Base-by-base conservation (phyloP, 2,113 vertebrate species). In the Coptodon rendalli region DNA sequence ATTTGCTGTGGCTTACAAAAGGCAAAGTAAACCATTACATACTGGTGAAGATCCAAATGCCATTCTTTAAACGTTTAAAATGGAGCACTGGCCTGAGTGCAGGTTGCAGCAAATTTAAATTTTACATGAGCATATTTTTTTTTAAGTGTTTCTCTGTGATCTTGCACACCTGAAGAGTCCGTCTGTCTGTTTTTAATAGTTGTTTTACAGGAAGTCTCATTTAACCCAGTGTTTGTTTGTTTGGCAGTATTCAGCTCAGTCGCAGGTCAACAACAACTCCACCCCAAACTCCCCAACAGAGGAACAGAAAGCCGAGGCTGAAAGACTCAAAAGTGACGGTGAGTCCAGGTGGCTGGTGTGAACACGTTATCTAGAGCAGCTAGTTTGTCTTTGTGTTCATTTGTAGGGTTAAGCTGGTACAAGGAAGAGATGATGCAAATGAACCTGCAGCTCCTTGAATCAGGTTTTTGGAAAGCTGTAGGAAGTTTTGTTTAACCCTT, bases 311-410 rank as follows among this genome's bases (percentile, higher is more conserved):
- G 96, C 95, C 0, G 98, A 99, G 76, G 98, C 99, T 1, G 99
- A 99, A 84, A 94, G 93, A 6, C 97, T 99, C 63, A 99, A 99
- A 73, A 97, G 97, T 0, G 98, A 99, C 89, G 99, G 98, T 99
- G 68, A 85, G 86, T 80, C 24, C 14, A 14, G 24, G 6, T 22
- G n/a, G 71, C 24, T 76, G 71, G 16, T 76, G 71, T 10, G 43
- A 7, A 76, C 40, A 17, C 2, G 5, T 76, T 76, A 48, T 48
- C 24, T 48, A 31, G 24, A 50, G 43, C 43, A 12, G 43, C 4
- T 78, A 13, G 45, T 5, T 50, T 78, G 27, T 31, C 2, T 50
- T 48, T 19, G 14, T 45, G 43, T 19, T 76, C 14, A 0, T 31
- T 50, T 78, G 27, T 78, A 50, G 45, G 27, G 1, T 52, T 52